A percentile compares a stretch with the other conserved stretches of the same genome.
Conservation (phyloP, 2,113 vertebrate species). For the Varanus salvator region DNA sequence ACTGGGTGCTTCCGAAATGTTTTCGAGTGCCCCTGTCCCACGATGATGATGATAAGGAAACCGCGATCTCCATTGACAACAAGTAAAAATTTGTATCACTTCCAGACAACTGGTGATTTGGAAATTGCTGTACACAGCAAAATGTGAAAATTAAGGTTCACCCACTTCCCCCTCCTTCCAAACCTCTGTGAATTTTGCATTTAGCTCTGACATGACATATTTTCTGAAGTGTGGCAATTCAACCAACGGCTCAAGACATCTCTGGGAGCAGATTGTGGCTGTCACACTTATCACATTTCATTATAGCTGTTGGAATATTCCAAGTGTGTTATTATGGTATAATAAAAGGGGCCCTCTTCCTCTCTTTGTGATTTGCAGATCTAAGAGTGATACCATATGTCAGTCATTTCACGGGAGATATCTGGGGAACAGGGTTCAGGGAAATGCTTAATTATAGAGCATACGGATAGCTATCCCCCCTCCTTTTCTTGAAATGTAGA, state of each 20-base stretch:
- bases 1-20: constrained; percentile 5
- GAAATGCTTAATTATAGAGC: constrained; percentile 57
- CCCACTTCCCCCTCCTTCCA: not conserved
- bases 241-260: constrained; percentile 60
- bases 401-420: constrained; percentile 68
- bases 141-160: constrained; percentile 57
- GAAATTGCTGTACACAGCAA: constrained; percentile 50
- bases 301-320: constrained; percentile 70
- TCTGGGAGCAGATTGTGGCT: constrained; percentile 65
- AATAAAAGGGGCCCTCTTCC: constrained; percentile 74
- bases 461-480: constrained; percentile 32
- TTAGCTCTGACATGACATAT: constrained; percentile 64
- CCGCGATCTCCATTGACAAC: constrained; percentile 28
- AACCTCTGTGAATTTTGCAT: constrained; percentile 63
- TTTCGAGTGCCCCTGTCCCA: constrained; percentile 14
- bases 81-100: not conserved
- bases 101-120: constrained; percentile 51
- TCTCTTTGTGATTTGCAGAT: constrained; percentile 70
- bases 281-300: constrained; percentile 71
- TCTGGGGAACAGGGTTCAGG: constrained; percentile 60
- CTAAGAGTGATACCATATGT: constrained; percentile 69
- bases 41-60: constrained; percentile 20
- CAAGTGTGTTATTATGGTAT: constrained; percentile 67
- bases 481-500: constrained; percentile 50
- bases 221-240: constrained; percentile 67